Evolutionary conservation across 2,888 invertebrate species (phyloP).

Genomic region (Troilus luridus): DNA sequence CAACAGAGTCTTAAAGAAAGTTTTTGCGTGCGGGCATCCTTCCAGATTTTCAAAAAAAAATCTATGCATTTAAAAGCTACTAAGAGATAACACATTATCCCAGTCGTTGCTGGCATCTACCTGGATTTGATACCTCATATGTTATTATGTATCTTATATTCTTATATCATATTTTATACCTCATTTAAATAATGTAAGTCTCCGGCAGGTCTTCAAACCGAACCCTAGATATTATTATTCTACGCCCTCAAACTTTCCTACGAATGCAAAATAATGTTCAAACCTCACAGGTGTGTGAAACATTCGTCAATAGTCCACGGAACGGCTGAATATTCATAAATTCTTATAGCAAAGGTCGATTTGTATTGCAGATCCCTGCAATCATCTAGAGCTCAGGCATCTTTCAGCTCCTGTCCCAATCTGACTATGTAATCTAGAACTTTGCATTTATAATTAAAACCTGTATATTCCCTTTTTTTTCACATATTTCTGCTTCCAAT

Average conservation of each 20-base stretch:
- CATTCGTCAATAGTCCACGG: background rate
- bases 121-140: no score
- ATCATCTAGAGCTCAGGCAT: background rate
- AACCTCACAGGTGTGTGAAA: background rate
- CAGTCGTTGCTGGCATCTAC: no score
- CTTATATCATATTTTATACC: background rate
- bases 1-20: no score
- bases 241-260: background rate
- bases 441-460: slow-evolving; percentile 7
- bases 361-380: slow-evolving; percentile 43
- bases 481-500: background rate
- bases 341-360: background rate
- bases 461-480: background rate
- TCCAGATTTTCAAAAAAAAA: no score
- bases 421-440: background rate
- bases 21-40: no score
- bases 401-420: background rate
- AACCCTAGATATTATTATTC: background rate
- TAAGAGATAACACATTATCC: no score
- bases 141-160: no score
- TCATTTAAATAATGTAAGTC: background rate
- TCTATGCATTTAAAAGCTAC: no score
- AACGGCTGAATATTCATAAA: slow-evolving; percentile 30
- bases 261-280: background rate
- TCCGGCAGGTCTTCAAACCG: background rate